Percentiles rank a stretch among this genome's conserved stretches.
phyloP scores from a whole-genome alignment of 2,113 vertebrate species.

The Forbesichthys papilliferus region DNA sequence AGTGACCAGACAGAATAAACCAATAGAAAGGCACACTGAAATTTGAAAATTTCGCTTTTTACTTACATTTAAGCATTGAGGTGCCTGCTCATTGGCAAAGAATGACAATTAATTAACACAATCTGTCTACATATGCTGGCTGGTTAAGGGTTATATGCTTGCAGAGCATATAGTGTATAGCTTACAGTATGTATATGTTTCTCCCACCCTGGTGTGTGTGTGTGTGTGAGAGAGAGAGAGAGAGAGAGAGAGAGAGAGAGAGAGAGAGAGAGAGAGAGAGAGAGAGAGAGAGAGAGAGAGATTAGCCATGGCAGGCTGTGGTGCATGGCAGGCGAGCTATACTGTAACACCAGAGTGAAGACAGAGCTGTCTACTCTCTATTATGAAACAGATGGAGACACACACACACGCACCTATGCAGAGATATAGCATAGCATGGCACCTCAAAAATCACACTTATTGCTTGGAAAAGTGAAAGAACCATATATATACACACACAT shows the following conservation, averaged over 20 bases:
- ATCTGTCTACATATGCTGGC: too few species aligned
- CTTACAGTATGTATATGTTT: too few species aligned
- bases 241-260: slow-evolving; percentile 2
- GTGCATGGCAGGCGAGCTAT: slow-evolving; percentile 53
- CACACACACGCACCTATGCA: slow-evolving; percentile 32
- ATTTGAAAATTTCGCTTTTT: too few species aligned
- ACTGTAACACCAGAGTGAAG: slow-evolving; percentile 28
- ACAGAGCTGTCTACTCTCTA: slow-evolving; percentile 44
- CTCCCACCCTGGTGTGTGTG: too few species aligned
- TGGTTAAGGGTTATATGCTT: too few species aligned
- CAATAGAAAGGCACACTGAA: not conserved
- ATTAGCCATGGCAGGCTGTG: slow-evolving; percentile 37
- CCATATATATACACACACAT: not conserved
- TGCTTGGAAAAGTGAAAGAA: not conserved
- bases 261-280: not conserved
- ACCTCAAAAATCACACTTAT: not conserved
- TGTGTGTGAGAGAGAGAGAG: not conserved
- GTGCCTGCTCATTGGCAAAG: too few species aligned
- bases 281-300: not conserved
- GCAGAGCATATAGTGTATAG: too few species aligned
- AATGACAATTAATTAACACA: too few species aligned
- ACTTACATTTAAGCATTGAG: too few species aligned
- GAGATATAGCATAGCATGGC: not conserved
- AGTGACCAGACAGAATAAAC: not conserved
- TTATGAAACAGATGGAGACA: slow-evolving; percentile 73